Percentiles rank a stretch among this genome's conserved stretches.
phyloP scores from a whole-genome alignment of 2,797 vertebrate genomes.

The Todus mexicanus region DNA sequence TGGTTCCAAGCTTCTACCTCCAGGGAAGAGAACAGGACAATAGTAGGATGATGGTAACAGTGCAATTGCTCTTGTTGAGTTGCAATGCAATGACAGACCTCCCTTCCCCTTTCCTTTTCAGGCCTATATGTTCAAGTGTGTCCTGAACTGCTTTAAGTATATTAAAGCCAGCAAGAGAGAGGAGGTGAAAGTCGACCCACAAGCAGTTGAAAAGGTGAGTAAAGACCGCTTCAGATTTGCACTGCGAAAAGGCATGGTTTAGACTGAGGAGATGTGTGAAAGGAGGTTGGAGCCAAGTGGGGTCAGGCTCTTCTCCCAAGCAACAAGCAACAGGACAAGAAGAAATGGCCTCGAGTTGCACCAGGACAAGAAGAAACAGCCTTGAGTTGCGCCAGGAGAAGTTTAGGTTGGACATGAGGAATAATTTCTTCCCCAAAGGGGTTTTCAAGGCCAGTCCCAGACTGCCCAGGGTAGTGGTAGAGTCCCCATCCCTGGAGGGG shows the following conservation, averaged over 20 bases:
- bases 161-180: slow-evolving; percentile 48
- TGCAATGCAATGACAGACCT: not conserved
- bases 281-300: no score
- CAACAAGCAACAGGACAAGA: not conserved
- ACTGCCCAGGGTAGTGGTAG: not conserved
- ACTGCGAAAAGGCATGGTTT: not conserved
- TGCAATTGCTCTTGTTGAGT: not conserved
- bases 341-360: not conserved
- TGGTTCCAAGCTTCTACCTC: not conserved
- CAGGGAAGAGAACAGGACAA: not conserved
- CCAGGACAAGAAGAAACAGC: not conserved
- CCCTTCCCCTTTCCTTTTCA: not conserved
- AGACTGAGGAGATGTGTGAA: not conserved
- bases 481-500: not conserved
- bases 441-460: not conserved
- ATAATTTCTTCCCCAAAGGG: not conserved
- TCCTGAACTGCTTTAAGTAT: slow-evolving; percentile 69
- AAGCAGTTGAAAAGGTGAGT: slow-evolving; percentile 60
- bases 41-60: not conserved
- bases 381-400: not conserved
- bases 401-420: not conserved
- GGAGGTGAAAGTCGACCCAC: not conserved
- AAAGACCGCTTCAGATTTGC: not conserved
- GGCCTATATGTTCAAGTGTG: slow-evolving; percentile 75
- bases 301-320: not conserved